These are phyloP conservation scores for Hermaeophaga mercurialis DNA, from an alignment of 2,888 invertebrate genomes.

Conservation along the genomic window DNA sequence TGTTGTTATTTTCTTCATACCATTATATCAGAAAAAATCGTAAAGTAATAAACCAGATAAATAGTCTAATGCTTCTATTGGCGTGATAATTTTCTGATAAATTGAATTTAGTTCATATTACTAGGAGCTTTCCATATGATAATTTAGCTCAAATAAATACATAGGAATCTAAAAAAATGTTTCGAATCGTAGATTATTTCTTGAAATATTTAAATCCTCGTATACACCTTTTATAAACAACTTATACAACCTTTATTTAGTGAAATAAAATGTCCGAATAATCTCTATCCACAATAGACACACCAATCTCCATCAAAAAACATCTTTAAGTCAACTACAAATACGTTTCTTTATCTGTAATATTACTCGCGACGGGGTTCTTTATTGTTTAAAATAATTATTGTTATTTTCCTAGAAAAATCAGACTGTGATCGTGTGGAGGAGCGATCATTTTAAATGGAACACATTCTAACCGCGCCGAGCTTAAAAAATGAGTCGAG, in stretches of 20 bases:
- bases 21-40: too few relatives aligned
- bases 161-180: too few relatives aligned
- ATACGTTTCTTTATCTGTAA: conserved; percentile 44
- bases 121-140: too few relatives aligned
- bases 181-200: too few relatives aligned
- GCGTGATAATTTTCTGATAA: too few relatives aligned
- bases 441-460: conserved; percentile 1
- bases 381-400: conserved; percentile 59
- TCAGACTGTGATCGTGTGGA: conserved; percentile 44
- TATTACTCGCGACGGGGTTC: conserved; percentile 53
- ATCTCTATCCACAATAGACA: conserved; percentile 43
- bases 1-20: too few relatives aligned
- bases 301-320: conserved; percentile 45
- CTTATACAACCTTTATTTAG: conserved; percentile 40
- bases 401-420: conserved; percentile 49
- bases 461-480: conserved; percentile 42
- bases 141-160: too few relatives aligned
- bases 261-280: conserved; percentile 47
- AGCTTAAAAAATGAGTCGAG: conserved; percentile 57
- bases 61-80: too few relatives aligned
- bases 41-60: too few relatives aligned
- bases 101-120: too few relatives aligned
- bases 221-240: conserved; percentile 36
- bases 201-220: too few relatives aligned
- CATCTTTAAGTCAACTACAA: conserved; percentile 41